These are phyloP conservation scores for Danio albolineatus DNA, from an alignment of 2,797 vertebrate genomes.

Conservation along the genomic window DNA sequence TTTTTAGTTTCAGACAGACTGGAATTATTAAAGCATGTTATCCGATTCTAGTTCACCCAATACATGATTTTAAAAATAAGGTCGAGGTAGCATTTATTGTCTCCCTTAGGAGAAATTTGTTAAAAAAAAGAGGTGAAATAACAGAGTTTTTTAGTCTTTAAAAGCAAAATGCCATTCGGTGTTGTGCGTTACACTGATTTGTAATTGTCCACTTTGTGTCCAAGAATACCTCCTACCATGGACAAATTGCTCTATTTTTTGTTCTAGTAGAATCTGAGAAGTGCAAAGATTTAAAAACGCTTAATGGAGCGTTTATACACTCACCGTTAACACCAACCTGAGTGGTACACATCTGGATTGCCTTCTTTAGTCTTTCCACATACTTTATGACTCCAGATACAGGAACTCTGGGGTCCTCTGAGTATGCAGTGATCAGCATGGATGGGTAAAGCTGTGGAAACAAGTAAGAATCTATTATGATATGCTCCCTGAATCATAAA, in stretches of 20 bases:
- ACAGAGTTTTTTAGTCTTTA: no score
- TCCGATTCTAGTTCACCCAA: no score
- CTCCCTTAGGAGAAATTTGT: no score
- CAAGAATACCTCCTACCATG: neutral
- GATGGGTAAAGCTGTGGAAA: constrained; percentile 88
- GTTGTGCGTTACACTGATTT: neutral
- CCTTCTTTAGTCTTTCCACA: constrained; percentile 79
- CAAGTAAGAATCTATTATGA: constrained; percentile 35
- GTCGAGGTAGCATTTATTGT: no score
- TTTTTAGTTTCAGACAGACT: no score
- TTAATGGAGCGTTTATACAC: neutral
- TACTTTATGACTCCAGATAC: constrained; percentile 85
- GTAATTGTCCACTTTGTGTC: neutral
- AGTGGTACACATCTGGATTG: constrained; percentile 72
- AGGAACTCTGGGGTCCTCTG: constrained; percentile 84
- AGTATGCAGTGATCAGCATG: constrained; percentile 89
- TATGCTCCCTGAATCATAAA: neutral
- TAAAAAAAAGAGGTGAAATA: no score
- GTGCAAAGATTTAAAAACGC: neutral
- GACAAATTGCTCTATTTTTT: neutral
- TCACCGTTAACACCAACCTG: constrained; percentile 67
- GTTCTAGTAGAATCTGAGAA: neutral
- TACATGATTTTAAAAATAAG: no score
- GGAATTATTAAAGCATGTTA: no score
- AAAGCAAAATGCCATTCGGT: neutral